phyloP scores from a whole-genome alignment of 2,113 vertebrate genomes.

The Acanthochromis polyacanthus region DNA sequence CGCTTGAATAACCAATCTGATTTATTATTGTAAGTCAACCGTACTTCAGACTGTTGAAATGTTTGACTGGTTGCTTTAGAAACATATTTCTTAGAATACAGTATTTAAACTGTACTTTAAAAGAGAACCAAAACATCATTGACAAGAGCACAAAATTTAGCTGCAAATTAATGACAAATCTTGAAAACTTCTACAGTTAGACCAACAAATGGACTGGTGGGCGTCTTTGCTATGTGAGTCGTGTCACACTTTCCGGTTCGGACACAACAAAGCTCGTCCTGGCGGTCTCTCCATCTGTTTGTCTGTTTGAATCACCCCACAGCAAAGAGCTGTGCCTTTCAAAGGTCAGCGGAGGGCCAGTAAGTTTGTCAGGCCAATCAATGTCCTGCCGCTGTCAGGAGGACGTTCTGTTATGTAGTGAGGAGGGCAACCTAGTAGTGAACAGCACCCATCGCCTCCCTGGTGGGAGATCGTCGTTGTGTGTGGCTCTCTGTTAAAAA shows the following conservation, averaged over 20 bases:
- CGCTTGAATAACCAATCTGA: neutral
- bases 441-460: slow-evolving; percentile 41
- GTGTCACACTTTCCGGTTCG: slow-evolving; percentile 32
- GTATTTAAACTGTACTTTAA: neutral
- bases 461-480: slow-evolving; percentile 51
- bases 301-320: slow-evolving; percentile 54
- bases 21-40: neutral
- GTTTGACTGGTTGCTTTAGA: neutral
- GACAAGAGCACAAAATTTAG: neutral
- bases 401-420: slow-evolving; percentile 87
- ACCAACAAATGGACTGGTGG: slow-evolving; percentile 35
- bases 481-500: slow-evolving; percentile 45
- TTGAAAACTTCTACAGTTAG: slow-evolving; percentile 14
- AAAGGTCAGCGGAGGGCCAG: slow-evolving; percentile 85
- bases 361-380: slow-evolving; percentile 87
- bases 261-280: slow-evolving; percentile 41
- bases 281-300: slow-evolving; percentile 8
- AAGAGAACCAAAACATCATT: neutral
- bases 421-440: slow-evolving; percentile 52
- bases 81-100: neutral
- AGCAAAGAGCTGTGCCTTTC: slow-evolving; percentile 75
- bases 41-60: neutral
- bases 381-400: slow-evolving; percentile 82
- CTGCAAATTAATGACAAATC: slow-evolving; percentile 8
- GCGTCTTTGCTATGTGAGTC: slow-evolving; percentile 49